Evolutionary conservation across 92 coral and sea anemone species (phyloP).

Genomic region (Galaxea fascicularis): DNA sequence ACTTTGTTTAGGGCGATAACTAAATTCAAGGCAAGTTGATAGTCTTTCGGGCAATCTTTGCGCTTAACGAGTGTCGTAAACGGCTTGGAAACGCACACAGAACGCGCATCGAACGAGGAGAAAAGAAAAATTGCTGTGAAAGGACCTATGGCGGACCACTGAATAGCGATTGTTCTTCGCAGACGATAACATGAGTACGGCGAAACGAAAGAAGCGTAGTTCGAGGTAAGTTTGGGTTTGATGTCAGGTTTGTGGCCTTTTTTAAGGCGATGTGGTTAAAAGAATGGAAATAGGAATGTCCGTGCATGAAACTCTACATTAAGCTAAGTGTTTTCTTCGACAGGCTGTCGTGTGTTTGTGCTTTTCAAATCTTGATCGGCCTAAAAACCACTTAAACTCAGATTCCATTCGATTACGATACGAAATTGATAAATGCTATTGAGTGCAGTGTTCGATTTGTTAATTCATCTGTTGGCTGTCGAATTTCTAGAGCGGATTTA

Average conservation of each 20-base stretch:
- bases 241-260: neutral
- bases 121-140: slow-evolving; percentile 8
- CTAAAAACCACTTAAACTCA: slow-evolving; percentile 37
- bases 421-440: slow-evolving; percentile 18
- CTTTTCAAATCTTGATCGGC: slow-evolving; percentile 43
- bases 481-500: slow-evolving; percentile 10
- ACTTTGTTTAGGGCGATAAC: slow-evolving; percentile 31
- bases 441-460: slow-evolving; percentile 13
- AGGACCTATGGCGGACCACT: slow-evolving; percentile 23
- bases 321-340: slow-evolving; percentile 24
- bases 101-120: neutral
- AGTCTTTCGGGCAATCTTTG: neutral
- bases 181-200: slow-evolving; percentile 78
- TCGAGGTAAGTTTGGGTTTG: slow-evolving; percentile 76
- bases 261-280: slow-evolving; percentile 7
- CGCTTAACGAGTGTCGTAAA: neutral
- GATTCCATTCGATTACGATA: slow-evolving; percentile 33
- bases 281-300: slow-evolving; percentile 5
- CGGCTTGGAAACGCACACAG: slow-evolving; percentile 2
- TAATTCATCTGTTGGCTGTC: slow-evolving; percentile 20
- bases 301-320: slow-evolving; percentile 16
- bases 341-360: slow-evolving; percentile 20
- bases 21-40: neutral
- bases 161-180: slow-evolving; percentile 20
- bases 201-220: slow-evolving; percentile 91